These are phyloP conservation scores for Alcis repandata DNA, from an alignment of 2,888 invertebrate genomes.

Conservation along the genomic window DNA sequence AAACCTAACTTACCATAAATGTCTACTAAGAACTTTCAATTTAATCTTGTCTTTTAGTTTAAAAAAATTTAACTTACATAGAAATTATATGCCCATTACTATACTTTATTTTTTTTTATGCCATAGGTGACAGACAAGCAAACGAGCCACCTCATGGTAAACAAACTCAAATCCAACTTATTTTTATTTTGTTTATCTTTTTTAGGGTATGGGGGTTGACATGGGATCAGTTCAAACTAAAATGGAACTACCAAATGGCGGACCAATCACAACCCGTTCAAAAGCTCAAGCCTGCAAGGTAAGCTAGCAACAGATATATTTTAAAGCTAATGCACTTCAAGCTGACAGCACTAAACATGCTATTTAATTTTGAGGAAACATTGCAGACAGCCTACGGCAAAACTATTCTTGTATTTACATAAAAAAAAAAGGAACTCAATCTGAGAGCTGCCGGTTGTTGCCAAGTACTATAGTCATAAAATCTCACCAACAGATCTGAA, in stretches of 20 bases:
- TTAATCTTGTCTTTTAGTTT: neutral
- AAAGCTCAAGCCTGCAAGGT: slow-evolving; percentile 92
- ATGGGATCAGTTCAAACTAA: slow-evolving; percentile 83
- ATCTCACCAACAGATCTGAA: too few relatives aligned
- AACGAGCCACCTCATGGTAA: too few relatives aligned
- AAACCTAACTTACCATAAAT: neutral
- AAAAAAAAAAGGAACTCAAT: too few relatives aligned
- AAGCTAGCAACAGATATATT: slow-evolving; percentile 40
- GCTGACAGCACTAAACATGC: neutral
- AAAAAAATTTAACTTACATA: neutral
- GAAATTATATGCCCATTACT: too few relatives aligned
- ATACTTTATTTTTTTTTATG: too few relatives aligned
- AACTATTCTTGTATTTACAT: too few relatives aligned
- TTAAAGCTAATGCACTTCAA: neutral
- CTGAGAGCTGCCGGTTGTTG: too few relatives aligned
- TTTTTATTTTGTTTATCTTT: neutral
- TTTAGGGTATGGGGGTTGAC: slow-evolving; percentile 80
- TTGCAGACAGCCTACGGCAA: too few relatives aligned
- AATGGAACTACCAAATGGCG: slow-evolving; percentile 79
- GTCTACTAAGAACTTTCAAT: neutral
- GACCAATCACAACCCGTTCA: slow-evolving; percentile 83
- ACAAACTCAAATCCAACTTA: too few relatives aligned
- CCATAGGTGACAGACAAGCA: too few relatives aligned
- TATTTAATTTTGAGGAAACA: too few relatives aligned
- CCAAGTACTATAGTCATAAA: too few relatives aligned